phyloP scores from a whole-genome alignment of 1,140 invertebrate genomes.

The Rhopalosiphum padi region DNA sequence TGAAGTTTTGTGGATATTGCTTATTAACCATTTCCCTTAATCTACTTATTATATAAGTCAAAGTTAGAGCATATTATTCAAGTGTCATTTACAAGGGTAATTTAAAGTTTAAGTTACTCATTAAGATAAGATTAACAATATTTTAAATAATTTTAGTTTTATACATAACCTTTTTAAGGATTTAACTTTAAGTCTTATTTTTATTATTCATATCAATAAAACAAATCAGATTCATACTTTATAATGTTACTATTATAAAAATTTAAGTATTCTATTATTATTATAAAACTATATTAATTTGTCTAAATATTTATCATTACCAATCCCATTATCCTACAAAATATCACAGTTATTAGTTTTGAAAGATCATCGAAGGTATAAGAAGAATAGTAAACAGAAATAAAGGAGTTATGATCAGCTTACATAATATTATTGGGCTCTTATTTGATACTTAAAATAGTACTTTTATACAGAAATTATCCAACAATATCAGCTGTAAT shows the following conservation, averaged over 20 bases:
- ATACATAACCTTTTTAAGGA: background rate
- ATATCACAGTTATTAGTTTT: constrained; percentile 50
- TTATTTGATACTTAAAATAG: constrained; percentile 14
- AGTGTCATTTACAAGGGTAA: background rate
- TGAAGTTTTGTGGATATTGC: background rate
- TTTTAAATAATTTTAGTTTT: background rate
- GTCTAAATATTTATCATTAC: background rate
- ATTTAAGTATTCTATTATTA: background rate
- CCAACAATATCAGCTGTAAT: background rate
- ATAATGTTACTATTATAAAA: background rate
- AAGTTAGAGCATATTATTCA: background rate
- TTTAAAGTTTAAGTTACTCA: background rate
- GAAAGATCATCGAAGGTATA: constrained; percentile 32
- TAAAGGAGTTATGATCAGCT: background rate
- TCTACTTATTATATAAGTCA: background rate
- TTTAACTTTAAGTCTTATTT: background rate
- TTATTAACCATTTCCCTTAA: background rate
- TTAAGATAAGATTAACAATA: background rate
- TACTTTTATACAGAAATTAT: background rate
- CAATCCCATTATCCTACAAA: constrained; percentile 31
- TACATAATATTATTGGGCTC: constrained; percentile 8
- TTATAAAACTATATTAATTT: background rate
- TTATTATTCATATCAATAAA: background rate
- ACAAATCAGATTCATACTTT: background rate
- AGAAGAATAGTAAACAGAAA: background rate